Percentiles rank a stretch among this genome's conserved stretches.
Evolutionary conservation across 2,888 invertebrate species (phyloP).

Genomic region (Sericinus montela): DNA sequence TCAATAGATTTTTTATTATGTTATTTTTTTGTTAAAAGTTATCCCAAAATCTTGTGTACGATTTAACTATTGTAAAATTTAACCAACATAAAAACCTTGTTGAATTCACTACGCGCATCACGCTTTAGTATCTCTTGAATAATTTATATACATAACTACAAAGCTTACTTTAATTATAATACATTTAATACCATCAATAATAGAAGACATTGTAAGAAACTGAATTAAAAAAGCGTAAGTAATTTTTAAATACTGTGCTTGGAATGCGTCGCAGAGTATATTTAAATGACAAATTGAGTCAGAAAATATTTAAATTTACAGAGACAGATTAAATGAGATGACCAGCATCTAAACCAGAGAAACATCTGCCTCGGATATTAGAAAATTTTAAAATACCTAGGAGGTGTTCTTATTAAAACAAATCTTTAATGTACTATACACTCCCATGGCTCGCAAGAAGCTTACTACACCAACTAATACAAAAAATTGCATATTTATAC

Average conservation of each 20-base stretch:
- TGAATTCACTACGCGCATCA: conserved; percentile 7
- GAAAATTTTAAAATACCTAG: conserved; percentile 46
- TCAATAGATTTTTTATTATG: too few species aligned
- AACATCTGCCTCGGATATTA: conserved; percentile 39
- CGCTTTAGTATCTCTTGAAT: conserved; percentile 12
- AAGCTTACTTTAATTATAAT: conserved; percentile 28
- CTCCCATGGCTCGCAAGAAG: conserved; percentile 51
- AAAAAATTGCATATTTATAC: conserved; percentile 35
- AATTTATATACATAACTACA: conserved; percentile 14
- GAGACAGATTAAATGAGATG: conserved; percentile 49
- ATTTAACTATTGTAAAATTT: not conserved
- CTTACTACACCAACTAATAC: conserved; percentile 69
- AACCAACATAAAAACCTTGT: not conserved
- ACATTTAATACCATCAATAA: conserved; percentile 38
- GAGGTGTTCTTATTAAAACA: conserved; percentile 54
- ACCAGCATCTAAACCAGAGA: conserved; percentile 55
- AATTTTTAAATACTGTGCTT: conserved; percentile 59
- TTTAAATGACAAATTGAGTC: conserved; percentile 48
- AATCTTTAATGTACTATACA: conserved; percentile 64
- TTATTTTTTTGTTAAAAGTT: too few species aligned
- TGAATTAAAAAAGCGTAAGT: conserved; percentile 51
- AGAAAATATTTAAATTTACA: conserved; percentile 29
- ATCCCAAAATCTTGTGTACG: too few species aligned
- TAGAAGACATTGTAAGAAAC: conserved; percentile 34
- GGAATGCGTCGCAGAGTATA: conserved; percentile 65